Evolutionary conservation across 2,888 invertebrate genomes (phyloP), one percentile per base, ranked within the genome.

Genomic region (Cryptocheilus praepositus): DNA sequence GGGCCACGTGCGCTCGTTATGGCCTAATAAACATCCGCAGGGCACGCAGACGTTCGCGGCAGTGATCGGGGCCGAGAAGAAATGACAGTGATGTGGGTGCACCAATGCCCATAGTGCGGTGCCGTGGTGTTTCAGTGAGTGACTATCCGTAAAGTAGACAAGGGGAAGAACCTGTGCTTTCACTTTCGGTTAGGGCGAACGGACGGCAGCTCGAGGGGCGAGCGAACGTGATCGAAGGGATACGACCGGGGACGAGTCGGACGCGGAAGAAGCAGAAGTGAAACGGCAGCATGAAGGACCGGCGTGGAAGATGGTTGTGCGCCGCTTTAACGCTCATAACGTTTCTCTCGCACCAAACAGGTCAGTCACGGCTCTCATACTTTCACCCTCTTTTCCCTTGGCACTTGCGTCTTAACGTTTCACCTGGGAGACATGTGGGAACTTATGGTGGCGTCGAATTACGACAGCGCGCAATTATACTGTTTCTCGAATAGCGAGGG

Each of bases 311-410:
- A 73, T 87, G 86, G 85, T 74, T 85, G 54, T 77, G 79, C 71
- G 85, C 82, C 73, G 70, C 80, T 73, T 80, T 86, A 73, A 77
- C 83, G 44, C 76, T 85, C 72, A 78, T 87, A 77, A 83, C 84
- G 63, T 79, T 87, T 44, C 81, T 85, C 55, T 83, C 79, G 49
- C 83, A 82, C 76, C 86, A 83, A 64, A 83, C 81, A 73, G 87
- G 87, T 87, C 71, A 85, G 85, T 78, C 19, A 25, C 5, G 13
- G 16, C 18, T 59, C 13, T 46, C 16, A 15, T 21, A 15, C 15
- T 25, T 46, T 58, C 2, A 21, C 15, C 7, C 36, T n/a, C 36
- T 43, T 19, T 19, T 28, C 18, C 45, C 45, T 7, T 7, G 25
- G 5, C 25, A 25, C 25, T 25, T 5, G 2, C 25, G 3, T 5